Base-by-base conservation (phyloP, 2,797 vertebrate species). In the Setipinna tenuifilis region DNA sequence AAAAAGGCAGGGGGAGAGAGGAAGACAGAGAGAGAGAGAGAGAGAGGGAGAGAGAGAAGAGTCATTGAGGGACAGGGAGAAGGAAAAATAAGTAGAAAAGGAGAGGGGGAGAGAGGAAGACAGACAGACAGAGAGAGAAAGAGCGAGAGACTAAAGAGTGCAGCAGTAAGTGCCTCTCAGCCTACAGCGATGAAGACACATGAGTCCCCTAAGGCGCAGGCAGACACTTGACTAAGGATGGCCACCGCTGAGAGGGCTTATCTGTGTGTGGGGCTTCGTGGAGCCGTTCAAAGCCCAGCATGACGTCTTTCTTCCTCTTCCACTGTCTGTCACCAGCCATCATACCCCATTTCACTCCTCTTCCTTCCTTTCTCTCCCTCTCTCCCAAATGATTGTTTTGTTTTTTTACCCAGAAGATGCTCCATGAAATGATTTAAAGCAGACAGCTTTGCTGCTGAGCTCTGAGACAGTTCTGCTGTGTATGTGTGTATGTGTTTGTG, bases 231-330 rank as follows among this genome's bases (percentile, higher is more conserved):
- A 28, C 28, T 71, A 82, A n/a, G 2, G 62, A 41, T 14, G 71
- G 71, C 75, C 35, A 61, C 75, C 9, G 11, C 31, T 19, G 58
- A 81, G 31, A 44, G 78, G 41, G 41, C 50, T 54, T 54, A 54
- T 54, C 50, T 54, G 50, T 54, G 50, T 54, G 50, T 54, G 50
- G 50, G 50, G 50, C 71, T 44, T 6, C 17, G 7, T 9, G 17
- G 19, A 21, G 17, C 71, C 16, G 31, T 44, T 44, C 31, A 41
- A n/a, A 41, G 3, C 71, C 31, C 31, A 41, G 35, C 31, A 21
- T 21, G 71, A 78, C 68, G 71, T 78, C 71, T 78, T 31, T 44
- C 19, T 21, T 75, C 7, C 68, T 75, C 68, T 6, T 78, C 71
- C 71, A 41, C 35, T 7, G 17, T 41, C 3, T 41, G 71, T 35